Evolutionary conservation across 2,888 invertebrate species (phyloP), one percentile per base, ranked within the genome.

Genomic region (Caenorhabditis sinica): DNA sequence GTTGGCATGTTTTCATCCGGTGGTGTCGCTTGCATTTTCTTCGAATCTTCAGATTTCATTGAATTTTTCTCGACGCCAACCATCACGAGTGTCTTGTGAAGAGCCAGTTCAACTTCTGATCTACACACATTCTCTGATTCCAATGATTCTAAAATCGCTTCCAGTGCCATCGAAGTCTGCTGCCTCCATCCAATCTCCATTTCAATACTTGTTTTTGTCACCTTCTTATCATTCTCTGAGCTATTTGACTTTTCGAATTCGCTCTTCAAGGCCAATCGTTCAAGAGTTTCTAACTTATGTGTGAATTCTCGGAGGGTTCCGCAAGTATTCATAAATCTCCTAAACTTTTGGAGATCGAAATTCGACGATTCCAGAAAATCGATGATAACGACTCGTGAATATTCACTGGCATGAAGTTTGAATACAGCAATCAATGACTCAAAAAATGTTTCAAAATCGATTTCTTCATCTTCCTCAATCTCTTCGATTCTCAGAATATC

Each of bases 381-480:
- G 8, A 33, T 0, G 15, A 82, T 33, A 2, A 82, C 23, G 9
- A 65, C 60, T 5, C 82, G 82, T 28, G 23, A 76, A 71, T 75
- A 82, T 65, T 82, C 82, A 15, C 82, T 82, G 11, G 65, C 43
- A 40, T 82, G 82, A 3, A 82, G 49, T 33, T 75, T 69, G 56
- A 76, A 76, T 8, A 82, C 23, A 1, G 75, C n/a, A 5, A 76
- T 71, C 6, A 82, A 36, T 0, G 71, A 49, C 51, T 82, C 81
- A 30, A 74, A 69, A 23, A 74, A 45, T 11, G 40, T 17, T 33
- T 82, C 81, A n/a, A 68, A 74, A 63, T 82, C 74, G 45, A 74
- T 4, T 17, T 74, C 51, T 28, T 56, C 28, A 17, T 51, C 30
- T 25, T 30, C 63, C 25, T 56, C 43, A 11, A 20, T 13, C 20